Percentiles rank a stretch among this genome's conserved stretches.
phyloP scores from a whole-genome alignment of 2,888 invertebrate species.

The Spialia ferax region DNA sequence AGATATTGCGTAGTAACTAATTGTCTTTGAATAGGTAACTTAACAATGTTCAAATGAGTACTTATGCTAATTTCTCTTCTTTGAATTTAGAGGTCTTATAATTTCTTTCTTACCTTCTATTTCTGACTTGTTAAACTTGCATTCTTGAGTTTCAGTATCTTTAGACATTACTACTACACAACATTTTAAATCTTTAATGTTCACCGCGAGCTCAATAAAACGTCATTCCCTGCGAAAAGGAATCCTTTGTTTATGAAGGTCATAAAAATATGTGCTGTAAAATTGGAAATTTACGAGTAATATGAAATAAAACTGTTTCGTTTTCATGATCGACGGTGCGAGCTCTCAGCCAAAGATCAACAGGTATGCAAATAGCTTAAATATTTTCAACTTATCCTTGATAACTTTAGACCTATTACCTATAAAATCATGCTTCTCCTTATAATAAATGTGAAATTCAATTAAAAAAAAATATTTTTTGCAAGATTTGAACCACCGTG shows the following conservation, averaged over 20 bases:
- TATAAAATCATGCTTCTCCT: too few species aligned
- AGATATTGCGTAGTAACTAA: too few species aligned
- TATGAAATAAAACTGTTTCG: slow-evolving; percentile 58
- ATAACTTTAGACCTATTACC: too few species aligned
- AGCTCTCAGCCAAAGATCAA: slow-evolving; percentile 59
- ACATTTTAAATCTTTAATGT: background rate
- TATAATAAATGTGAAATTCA: background rate
- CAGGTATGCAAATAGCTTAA: slow-evolving; percentile 69
- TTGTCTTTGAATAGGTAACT: too few species aligned
- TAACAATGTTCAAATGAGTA: too few species aligned
- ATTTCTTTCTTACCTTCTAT: too few species aligned
- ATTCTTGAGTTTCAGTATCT: too few species aligned
- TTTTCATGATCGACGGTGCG: slow-evolving; percentile 47
- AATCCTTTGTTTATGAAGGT: slow-evolving; percentile 19
- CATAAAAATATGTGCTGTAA: slow-evolving; percentile 31
- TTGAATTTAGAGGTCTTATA: too few species aligned
- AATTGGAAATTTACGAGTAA: slow-evolving; percentile 52
- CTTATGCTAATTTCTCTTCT: too few species aligned
- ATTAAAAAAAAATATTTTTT: too few species aligned
- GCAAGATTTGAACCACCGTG: too few species aligned
- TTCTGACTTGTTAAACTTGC: too few species aligned
- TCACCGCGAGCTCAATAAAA: background rate
- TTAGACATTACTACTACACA: background rate
- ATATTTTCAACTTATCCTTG: slow-evolving; percentile 49
- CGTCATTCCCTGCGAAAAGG: background rate